Conservation (phyloP, 1,140 invertebrate genomes). For the Hestina assimilis region DNA sequence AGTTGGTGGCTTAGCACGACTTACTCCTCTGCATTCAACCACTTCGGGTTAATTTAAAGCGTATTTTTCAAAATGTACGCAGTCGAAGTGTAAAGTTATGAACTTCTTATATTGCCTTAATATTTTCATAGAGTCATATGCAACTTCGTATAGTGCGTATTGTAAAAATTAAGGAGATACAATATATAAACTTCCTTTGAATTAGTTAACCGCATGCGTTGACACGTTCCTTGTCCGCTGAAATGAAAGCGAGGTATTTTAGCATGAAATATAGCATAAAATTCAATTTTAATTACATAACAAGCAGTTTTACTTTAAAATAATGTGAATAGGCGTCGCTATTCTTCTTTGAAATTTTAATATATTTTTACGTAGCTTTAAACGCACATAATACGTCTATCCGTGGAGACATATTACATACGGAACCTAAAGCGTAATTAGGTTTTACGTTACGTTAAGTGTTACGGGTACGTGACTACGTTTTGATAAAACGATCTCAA, state of each 20-base stretch:
- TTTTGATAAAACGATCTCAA: background rate
- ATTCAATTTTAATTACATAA: no score
- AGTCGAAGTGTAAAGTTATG: no score
- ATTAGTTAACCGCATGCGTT: no score
- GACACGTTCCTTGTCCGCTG: no score
- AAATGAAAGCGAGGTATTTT: no score
- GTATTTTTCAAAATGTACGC: constrained; percentile 5
- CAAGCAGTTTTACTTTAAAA: no score
- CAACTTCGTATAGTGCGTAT: no score
- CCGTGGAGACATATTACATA: background rate
- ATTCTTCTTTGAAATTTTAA: background rate
- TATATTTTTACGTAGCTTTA: background rate
- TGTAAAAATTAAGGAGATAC: no score
- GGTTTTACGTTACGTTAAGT: background rate
- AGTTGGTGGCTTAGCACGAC: constrained; percentile 22
- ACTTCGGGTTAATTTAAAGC: constrained; percentile 14
- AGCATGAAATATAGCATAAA: no score
- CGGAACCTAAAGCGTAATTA: constrained; percentile 7
- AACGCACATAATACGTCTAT: background rate
- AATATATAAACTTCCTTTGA: no score
- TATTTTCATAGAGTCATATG: no score
- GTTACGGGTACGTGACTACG: background rate
- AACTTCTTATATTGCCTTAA: no score
- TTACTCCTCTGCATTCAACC: constrained; percentile 22
- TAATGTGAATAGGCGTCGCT: background rate